A percentile compares a stretch with the other conserved stretches of the same genome.
These are phyloP conservation scores for Himantopus leucocephalus DNA, from an alignment of 2,113 vertebrate genomes.

Conservation along the genomic window DNA sequence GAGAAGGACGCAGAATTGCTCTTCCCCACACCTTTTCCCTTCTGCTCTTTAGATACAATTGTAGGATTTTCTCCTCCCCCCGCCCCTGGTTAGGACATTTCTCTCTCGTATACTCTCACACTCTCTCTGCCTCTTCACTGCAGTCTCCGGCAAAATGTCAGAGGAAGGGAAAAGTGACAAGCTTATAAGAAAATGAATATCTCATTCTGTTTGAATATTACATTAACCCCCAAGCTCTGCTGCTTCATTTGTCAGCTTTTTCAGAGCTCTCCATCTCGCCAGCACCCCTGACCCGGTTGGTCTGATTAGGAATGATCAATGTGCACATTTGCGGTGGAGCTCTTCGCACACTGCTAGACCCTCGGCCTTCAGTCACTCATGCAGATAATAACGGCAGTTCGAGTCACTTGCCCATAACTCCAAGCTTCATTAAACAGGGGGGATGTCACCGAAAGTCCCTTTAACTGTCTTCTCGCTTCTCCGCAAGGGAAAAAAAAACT, in stretches of 20 bases:
- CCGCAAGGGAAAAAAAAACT: not conserved
- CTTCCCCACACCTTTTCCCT: not conserved
- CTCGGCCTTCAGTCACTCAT: constrained; percentile 78
- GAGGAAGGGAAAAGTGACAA: constrained; percentile 59
- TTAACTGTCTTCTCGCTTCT: constrained; percentile 63
- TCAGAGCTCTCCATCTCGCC: constrained; percentile 44
- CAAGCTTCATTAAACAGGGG: constrained; percentile 83
- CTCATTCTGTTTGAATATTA: constrained; percentile 69
- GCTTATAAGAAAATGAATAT: constrained; percentile 50
- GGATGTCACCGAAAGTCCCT: constrained; percentile 81
- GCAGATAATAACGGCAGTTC: constrained; percentile 84
- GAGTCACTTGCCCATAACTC: constrained; percentile 80
- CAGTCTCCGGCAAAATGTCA: constrained; percentile 12
- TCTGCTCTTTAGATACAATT: not conserved
- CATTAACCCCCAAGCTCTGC: constrained; percentile 67
- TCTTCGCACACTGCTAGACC: constrained; percentile 74
- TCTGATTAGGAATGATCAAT: constrained; percentile 84
- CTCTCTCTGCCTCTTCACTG: not conserved
- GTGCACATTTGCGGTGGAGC: constrained; percentile 76
- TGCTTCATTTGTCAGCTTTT: constrained; percentile 76
- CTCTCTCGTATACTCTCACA: not conserved
- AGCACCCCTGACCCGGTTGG: constrained; percentile 72
- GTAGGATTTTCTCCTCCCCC: not conserved
- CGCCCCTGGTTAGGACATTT: not conserved
- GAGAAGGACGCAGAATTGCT: not conserved